Percentiles rank a stretch among this genome's conserved stretches.
Conservation (phyloP, 2,888 invertebrate genomes). For the Charanyca ferruginea region DNA sequence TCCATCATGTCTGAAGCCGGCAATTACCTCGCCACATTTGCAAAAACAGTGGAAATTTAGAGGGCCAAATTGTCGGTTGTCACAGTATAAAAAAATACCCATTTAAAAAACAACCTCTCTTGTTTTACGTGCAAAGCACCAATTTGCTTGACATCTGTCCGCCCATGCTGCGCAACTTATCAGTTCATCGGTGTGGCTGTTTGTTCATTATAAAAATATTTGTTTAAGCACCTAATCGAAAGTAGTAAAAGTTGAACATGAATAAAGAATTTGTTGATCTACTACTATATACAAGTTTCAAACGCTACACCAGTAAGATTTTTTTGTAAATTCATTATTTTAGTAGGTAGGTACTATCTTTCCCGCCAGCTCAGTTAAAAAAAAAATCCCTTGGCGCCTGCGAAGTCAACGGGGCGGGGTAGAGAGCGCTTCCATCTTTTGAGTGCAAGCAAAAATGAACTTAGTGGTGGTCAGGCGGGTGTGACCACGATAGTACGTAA, state of each 20-base stretch:
- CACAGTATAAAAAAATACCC: constrained; percentile 23
- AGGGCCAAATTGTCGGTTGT: constrained; percentile 22
- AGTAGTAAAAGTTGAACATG: not conserved
- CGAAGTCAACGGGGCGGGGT: no score
- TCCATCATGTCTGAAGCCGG: constrained; percentile 10
- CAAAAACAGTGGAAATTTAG: constrained; percentile 28
- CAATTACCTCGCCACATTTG: constrained; percentile 34
- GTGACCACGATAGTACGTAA: no score
- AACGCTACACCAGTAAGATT: no score
- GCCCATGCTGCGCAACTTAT: constrained; percentile 18
- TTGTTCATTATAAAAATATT: constrained; percentile 26
- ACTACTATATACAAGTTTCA: no score
- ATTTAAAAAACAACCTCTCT: constrained; percentile 11
- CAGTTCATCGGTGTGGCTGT: constrained; percentile 9
- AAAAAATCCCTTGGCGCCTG: no score
- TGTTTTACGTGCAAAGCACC: constrained; percentile 37
- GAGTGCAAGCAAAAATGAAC: no score
- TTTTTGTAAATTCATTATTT: no score
- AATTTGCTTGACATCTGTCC: constrained; percentile 46
- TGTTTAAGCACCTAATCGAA: not conserved
- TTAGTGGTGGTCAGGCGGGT: no score
- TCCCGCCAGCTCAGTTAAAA: no score
- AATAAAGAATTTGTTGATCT: not conserved
- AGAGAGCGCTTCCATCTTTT: no score
- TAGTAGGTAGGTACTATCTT: no score